Base-by-base conservation (phyloP, 2,797 vertebrate species). In the Urocyon cinereoargenteus region DNA sequence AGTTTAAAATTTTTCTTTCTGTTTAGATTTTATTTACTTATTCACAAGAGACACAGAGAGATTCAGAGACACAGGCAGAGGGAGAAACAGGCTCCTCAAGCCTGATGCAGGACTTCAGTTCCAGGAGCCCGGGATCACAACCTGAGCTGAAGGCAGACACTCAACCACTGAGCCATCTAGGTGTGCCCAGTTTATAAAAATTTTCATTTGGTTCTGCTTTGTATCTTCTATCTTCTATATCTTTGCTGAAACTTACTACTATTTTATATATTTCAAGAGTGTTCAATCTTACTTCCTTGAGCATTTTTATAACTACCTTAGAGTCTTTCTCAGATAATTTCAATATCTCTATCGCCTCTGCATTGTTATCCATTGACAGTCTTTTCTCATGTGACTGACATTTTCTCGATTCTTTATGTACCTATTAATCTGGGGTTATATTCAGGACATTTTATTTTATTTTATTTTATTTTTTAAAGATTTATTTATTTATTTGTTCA, bases 141-240 rank as follows among this genome's bases (percentile, higher is more conserved):
- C 40, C 40, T 45, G 40, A 45, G 40, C 40, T 45, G 7, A 45
- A 45, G 40, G 40, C 40, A 45, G 40, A 45, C 40, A 45, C 40
- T 45, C 40, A 45, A 45, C 40, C 40, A 45, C 40, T 45, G 40
- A 45, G 40, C 40, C 40, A 45, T 45, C 40, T 45, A 45, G 40
- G 7, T 45, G 40, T 45, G 40, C 40, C 40, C 40, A 45, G 40
- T 45, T 45, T 45, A 45, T 45, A 45, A 70, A 68, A 31, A 53
- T 68, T 94, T 96, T 68, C 19, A 70, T 72, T 91, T 96, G 68
- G 45, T 45, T 88, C 18, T 88, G 21, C 28, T 83, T 96, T 79
- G 12, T 77, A 21, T 78, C 78, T 84, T 87, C n/a, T 90, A 1
- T 64, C 81, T 84, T 87, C n/a, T 90, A 1, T 64, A 81, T 73